These are phyloP conservation scores for Muscicapa comitata DNA, from an alignment of 2,797 vertebrate species.

Conservation along the genomic window DNA sequence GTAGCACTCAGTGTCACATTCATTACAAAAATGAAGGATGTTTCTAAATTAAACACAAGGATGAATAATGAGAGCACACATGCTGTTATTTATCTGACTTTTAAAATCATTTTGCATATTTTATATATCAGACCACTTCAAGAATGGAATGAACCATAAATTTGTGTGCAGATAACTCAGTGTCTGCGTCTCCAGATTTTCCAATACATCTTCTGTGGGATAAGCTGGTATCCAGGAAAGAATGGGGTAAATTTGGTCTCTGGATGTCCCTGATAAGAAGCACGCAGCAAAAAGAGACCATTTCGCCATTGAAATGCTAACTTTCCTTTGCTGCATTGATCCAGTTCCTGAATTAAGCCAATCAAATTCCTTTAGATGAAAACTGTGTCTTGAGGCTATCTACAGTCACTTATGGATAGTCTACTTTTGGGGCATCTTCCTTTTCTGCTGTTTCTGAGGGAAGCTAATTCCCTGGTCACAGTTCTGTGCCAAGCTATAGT, in stretches of 20 bases:
- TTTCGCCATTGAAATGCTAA: not conserved
- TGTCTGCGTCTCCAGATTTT: not conserved
- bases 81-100: slow-evolving; percentile 45
- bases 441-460: not conserved
- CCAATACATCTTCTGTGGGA: not conserved
- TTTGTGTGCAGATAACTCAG: not conserved
- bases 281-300: not conserved
- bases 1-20: not conserved
- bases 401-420: not conserved
- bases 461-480: not conserved
- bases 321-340: not conserved
- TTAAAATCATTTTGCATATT: slow-evolving; percentile 40
- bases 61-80: slow-evolving; percentile 2
- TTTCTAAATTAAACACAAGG: slow-evolving; percentile 38
- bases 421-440: not conserved
- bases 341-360: not conserved
- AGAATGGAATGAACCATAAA: not conserved
- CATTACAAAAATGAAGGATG: slow-evolving; percentile 18
- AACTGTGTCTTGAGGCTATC: not conserved
- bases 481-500: not conserved
- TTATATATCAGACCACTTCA: slow-evolving; percentile 11
- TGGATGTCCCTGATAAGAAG: not conserved
- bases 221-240: not conserved
- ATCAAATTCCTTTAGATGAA: not conserved
- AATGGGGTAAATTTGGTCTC: not conserved